Percentiles rank a stretch among this genome's conserved stretches.
phyloP scores from a whole-genome alignment of 2,888 invertebrate genomes.

The Vesta saturnalis region DNA sequence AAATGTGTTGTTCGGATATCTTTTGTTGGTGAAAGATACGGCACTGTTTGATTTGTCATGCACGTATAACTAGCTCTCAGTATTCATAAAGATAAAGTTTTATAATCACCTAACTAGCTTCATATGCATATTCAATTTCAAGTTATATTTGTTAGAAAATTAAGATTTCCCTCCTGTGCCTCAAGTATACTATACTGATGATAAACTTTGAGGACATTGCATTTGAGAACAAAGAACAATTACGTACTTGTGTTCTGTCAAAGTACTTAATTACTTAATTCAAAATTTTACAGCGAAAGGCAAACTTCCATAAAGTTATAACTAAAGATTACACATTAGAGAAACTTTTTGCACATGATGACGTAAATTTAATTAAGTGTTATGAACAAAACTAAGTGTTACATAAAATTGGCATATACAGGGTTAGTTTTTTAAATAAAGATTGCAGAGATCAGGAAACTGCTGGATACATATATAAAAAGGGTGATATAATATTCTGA shows the following conservation, averaged over 20 bases:
- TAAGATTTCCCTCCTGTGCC: neutral
- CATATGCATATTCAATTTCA: neutral
- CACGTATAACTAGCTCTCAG: no score
- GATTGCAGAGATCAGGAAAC: no score
- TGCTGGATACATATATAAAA: no score
- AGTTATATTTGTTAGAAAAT: conserved; percentile 1
- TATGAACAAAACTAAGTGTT: no score
- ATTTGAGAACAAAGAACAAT: neutral
- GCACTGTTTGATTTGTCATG: no score
- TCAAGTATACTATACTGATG: neutral
- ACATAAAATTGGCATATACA: no score
- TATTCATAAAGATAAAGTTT: no score
- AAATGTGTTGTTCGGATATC: no score
- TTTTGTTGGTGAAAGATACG: no score
- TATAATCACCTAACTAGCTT: no score
- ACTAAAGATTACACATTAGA: neutral
- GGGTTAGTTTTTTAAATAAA: no score
- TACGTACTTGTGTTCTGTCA: neutral
- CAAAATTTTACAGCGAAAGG: neutral
- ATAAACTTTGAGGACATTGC: neutral
- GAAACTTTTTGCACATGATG: neutral
- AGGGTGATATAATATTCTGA: no score
- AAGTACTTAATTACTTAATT: neutral
- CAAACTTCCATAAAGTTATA: neutral
- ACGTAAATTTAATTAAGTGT: neutral